Evolutionary conservation across 30 jellyfish, hydroid and myxozoan genomes (phyloP).

Genomic region (Hydractinia symbiolongicarpus): DNA sequence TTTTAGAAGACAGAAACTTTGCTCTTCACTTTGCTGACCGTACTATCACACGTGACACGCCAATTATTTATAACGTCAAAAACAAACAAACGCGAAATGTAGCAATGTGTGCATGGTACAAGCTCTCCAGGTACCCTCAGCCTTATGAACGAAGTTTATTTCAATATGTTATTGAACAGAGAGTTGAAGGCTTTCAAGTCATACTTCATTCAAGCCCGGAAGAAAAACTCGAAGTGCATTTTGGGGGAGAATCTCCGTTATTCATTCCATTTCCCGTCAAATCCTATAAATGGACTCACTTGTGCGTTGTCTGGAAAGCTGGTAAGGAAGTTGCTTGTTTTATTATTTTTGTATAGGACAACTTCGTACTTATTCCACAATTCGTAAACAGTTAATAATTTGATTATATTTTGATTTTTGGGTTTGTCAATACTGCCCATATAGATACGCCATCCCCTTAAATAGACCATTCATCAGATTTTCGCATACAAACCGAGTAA

Average conservation of each 20-base stretch:
- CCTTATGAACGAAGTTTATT: constrained; percentile 6
- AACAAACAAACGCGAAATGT: neutral
- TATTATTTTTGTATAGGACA: no score
- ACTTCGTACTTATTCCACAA: no score
- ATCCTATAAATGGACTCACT: neutral
- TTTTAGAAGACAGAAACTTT: constrained; percentile 1
- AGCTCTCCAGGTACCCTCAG: neutral
- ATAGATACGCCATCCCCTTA: neutral
- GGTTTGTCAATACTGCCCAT: neutral
- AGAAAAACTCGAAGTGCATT: constrained; percentile 2
- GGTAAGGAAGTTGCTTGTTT: neutral
- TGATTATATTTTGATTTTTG: neutral
- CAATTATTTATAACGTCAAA: constrained; percentile 5
- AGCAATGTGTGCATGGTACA: neutral
- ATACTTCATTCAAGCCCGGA: neutral
- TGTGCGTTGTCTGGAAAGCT: constrained; percentile 5
- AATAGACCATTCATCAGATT: neutral
- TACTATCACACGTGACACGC: neutral
- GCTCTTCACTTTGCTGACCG: neutral
- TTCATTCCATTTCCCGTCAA: constrained; percentile 5
- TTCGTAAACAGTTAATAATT: no score
- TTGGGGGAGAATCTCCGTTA: constrained; percentile 6
- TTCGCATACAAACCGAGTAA: neutral
- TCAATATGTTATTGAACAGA: constrained; percentile 3
- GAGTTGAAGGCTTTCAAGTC: constrained; percentile 15